A percentile compares a stretch with the other conserved stretches of the same genome.
These are phyloP conservation scores for Formica aserva DNA, from an alignment of 2,888 invertebrate genomes.

Conservation along the genomic window DNA sequence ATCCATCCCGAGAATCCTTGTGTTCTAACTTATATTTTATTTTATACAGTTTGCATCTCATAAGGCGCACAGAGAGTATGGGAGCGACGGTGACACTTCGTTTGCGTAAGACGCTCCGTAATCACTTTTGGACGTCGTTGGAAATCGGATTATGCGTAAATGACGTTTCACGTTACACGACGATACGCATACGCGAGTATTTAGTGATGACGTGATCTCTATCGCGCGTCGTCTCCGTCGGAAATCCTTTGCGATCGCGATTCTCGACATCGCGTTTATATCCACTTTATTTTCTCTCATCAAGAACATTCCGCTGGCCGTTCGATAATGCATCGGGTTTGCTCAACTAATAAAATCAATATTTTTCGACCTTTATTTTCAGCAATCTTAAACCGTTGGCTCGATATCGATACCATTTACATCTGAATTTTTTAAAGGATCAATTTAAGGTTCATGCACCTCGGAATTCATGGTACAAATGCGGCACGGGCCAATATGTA, in stretches of 20 bases:
- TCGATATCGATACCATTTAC: constrained; percentile 2
- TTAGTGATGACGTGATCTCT: constrained; percentile 40
- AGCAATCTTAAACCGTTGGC: constrained; percentile 31
- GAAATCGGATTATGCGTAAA: constrained; percentile 14
- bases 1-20: neutral
- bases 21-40: constrained; percentile 29
- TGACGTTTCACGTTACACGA: neutral
- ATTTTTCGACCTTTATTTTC: constrained; percentile 48
- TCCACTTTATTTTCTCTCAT: constrained; percentile 58
- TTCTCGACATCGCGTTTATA: constrained; percentile 67
- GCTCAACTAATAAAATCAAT: constrained; percentile 34
- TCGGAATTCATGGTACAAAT: neutral
- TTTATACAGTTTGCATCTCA: constrained; percentile 21
- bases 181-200: neutral
- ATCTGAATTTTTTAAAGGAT: constrained; percentile 53
- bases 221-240: constrained; percentile 66
- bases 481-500: constrained; percentile 1
- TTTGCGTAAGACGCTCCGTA: constrained; percentile 27
- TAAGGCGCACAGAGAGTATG: neutral
- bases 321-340: constrained; percentile 56
- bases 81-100: neutral
- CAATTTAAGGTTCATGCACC: constrained; percentile 30
- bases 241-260: constrained; percentile 58
- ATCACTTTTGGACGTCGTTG: neutral
- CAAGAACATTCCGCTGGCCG: constrained; percentile 43